phyloP scores from a whole-genome alignment of 2,797 vertebrate species.

The Coilia nasus region DNA sequence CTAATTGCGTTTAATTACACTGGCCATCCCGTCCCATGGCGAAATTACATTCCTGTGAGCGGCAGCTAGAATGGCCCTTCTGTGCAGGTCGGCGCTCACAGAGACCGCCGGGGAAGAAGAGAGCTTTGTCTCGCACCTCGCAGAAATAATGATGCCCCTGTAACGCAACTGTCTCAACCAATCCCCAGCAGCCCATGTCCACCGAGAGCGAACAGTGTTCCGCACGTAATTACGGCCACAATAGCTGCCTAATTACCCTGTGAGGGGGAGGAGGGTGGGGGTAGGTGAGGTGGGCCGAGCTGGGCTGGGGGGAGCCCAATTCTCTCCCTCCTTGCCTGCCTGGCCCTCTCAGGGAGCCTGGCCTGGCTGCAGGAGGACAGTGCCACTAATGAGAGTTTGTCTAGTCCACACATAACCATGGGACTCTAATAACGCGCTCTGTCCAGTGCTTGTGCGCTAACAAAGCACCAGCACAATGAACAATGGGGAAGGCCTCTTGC shows the following conservation, averaged over 20 bases:
- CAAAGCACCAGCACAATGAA: conserved; percentile 71
- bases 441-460: conserved; percentile 62
- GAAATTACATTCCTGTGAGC: conserved; percentile 60
- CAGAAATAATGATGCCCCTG: conserved; percentile 71
- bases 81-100: conserved; percentile 56
- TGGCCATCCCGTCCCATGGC: conserved; percentile 61
- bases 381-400: conserved; percentile 76
- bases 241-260: conserved; percentile 79
- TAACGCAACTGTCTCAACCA: conserved; percentile 67
- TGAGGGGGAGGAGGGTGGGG: conserved; percentile 59
- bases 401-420: conserved; percentile 68
- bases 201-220: conserved; percentile 60
- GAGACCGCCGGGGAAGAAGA: conserved; percentile 54
- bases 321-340: not conserved
- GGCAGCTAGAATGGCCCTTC: conserved; percentile 57
- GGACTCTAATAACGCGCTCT: conserved; percentile 72
- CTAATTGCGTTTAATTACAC: conserved; percentile 62
- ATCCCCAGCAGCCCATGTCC: conserved; percentile 56
- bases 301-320: conserved; percentile 61
- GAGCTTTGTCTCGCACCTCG: conserved; percentile 70
- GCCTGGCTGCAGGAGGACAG: conserved; percentile 59
- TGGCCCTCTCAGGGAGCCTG: conserved; percentile 32
- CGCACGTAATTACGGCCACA: conserved; percentile 73
- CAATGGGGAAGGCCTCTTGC: conserved; percentile 64
- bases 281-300: conserved; percentile 24